A percentile compares a stretch with the other conserved stretches of the same genome.
phyloP scores from a whole-genome alignment of 1,140 invertebrate species.

The Ctenoplectra terminalis region DNA sequence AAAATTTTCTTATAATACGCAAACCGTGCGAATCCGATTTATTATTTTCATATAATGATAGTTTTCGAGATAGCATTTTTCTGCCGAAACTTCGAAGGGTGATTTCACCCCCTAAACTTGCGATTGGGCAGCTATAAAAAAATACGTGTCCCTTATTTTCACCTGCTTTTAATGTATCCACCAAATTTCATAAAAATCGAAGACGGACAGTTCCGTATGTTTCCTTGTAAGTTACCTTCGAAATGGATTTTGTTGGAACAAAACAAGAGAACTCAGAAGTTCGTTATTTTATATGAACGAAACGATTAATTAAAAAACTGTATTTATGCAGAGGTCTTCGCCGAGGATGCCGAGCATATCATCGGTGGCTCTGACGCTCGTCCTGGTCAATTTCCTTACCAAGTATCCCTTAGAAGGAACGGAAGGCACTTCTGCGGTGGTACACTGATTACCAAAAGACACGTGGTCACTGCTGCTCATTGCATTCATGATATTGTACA shows the following conservation, averaged over 20 bases:
- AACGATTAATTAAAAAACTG: not conserved
- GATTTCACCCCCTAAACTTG: too few species aligned
- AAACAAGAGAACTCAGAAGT: not conserved
- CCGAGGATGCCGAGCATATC: not conserved
- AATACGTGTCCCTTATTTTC: too few species aligned
- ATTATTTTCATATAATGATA: too few species aligned
- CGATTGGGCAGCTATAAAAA: too few species aligned
- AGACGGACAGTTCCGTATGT: too few species aligned
- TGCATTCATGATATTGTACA: slow-evolving; percentile 7
- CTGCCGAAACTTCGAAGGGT: too few species aligned
- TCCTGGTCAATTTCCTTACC: slow-evolving; percentile 48
- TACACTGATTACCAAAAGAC: slow-evolving; percentile 26
- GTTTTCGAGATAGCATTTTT: too few species aligned
- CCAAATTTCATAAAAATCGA: too few species aligned
- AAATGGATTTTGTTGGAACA: not conserved
- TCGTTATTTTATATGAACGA: not conserved
- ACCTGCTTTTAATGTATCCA: too few species aligned
- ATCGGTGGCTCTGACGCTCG: slow-evolving; percentile 10
- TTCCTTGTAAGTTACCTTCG: too few species aligned
- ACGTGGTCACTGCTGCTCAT: slow-evolving; percentile 62
- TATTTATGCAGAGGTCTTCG: not conserved
- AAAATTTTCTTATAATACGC: too few species aligned
- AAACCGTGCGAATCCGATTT: too few species aligned
- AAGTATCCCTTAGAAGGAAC: slow-evolving; percentile 38
- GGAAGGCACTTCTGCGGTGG: slow-evolving; percentile 46